These are phyloP conservation scores for Coelogynopora nodosa DNA, from an alignment of 2,888 invertebrate species.

Conservation along the genomic window DNA sequence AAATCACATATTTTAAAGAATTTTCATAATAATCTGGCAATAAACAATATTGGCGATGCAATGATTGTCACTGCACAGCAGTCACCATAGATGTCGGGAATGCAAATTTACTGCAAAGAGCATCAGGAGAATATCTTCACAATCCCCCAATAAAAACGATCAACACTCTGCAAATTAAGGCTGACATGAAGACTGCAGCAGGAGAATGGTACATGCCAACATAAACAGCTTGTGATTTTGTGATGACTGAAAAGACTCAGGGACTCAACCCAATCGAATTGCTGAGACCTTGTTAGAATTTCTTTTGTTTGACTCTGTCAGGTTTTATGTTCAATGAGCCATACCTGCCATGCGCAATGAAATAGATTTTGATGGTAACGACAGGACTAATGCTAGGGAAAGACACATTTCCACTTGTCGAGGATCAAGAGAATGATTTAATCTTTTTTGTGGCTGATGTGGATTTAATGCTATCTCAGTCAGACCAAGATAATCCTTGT, in stretches of 20 bases:
- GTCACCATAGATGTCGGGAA: constrained; percentile 1
- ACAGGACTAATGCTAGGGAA: constrained; percentile 8
- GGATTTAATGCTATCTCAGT: background rate
- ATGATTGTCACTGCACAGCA: constrained; percentile 7
- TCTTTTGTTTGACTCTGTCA: background rate
- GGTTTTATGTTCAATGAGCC: background rate
- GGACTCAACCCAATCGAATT: constrained; percentile 24
- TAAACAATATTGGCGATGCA: background rate
- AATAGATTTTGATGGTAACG: constrained; percentile 31
- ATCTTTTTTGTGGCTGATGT: background rate
- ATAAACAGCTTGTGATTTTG: background rate
- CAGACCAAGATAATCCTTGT: background rate
- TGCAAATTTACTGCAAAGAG: constrained; percentile 2
- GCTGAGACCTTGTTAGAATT: background rate
- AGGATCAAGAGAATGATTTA: background rate
- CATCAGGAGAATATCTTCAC: constrained; percentile 23
- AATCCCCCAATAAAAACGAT: constrained; percentile 9
- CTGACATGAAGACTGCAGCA: constrained; percentile 9
- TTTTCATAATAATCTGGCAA: constrained; percentile 24
- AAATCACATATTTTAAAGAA: constrained; percentile 1
- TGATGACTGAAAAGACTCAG: background rate
- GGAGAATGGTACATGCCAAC: background rate
- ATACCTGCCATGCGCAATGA: background rate
- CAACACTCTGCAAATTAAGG: background rate
- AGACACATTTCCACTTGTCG: background rate